phyloP scores from a whole-genome alignment of 2,797 vertebrate species.

The Iguana delicatissima region DNA sequence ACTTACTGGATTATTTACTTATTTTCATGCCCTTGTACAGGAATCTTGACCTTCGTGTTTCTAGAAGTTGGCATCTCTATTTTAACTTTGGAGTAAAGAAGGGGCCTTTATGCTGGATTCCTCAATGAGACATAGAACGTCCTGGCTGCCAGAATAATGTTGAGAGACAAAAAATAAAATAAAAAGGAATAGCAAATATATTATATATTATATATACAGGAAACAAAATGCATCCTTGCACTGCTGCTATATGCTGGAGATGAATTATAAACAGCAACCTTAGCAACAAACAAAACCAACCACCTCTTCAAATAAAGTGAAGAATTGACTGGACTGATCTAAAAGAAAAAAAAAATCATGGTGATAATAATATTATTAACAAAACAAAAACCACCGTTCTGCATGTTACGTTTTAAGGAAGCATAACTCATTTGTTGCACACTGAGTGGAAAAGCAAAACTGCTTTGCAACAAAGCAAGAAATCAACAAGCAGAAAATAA shows the following conservation, averaged over 20 bases:
- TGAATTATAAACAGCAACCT: slow-evolving; percentile 68
- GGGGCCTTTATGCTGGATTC: slow-evolving; percentile 83
- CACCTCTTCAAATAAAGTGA: slow-evolving; percentile 78
- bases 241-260: slow-evolving; percentile 81
- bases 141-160: slow-evolving; percentile 78
- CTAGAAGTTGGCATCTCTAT: slow-evolving; percentile 72
- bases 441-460: slow-evolving; percentile 75
- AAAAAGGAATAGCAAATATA: slow-evolving; percentile 82
- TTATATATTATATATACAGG: slow-evolving; percentile 81
- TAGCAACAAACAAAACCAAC: slow-evolving; percentile 74
- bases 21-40: slow-evolving; percentile 68
- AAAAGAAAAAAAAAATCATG: slow-evolving; percentile 54
- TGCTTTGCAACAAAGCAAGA: slow-evolving; percentile 78
- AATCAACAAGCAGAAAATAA: slow-evolving; percentile 68
- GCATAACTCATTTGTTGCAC: slow-evolving; percentile 71
- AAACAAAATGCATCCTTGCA: slow-evolving; percentile 82
- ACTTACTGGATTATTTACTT: slow-evolving; percentile 41
- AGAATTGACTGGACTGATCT: slow-evolving; percentile 75
- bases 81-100: slow-evolving; percentile 79
- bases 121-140: slow-evolving; percentile 74
- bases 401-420: slow-evolving; percentile 67
- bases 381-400: slow-evolving; percentile 61
- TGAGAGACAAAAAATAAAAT: slow-evolving; percentile 75
- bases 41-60: slow-evolving; percentile 83
- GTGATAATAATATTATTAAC: slow-evolving; percentile 59